phyloP scores from a whole-genome alignment of 2,113 vertebrate genomes.

The Thomomys bottae region DNA sequence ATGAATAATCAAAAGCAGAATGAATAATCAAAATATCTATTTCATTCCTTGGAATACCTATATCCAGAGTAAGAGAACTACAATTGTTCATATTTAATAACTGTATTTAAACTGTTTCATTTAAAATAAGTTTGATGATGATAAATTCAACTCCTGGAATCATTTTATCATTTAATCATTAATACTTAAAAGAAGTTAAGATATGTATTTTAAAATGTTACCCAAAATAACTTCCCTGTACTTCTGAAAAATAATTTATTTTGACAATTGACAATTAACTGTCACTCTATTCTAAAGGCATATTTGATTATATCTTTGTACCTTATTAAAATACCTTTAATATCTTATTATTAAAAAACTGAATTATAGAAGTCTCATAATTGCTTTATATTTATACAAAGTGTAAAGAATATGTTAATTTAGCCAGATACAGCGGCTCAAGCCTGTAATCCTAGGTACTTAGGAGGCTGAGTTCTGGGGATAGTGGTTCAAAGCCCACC shows the following conservation, averaged over 20 bases:
- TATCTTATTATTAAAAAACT: not conserved
- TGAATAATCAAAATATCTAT: not conserved
- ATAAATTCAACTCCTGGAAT: not conserved
- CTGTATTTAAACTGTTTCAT: not conserved
- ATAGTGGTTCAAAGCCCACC: too few species aligned
- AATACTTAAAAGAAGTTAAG: not conserved
- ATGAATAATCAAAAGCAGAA: not conserved
- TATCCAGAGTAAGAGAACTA: not conserved
- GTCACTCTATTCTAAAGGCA: not conserved
- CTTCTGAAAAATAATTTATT: not conserved
- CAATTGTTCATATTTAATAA: not conserved
- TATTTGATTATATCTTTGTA: constrained; percentile 21
- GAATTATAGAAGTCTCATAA: not conserved
- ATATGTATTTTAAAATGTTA: constrained; percentile 3
- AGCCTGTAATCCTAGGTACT: too few species aligned
- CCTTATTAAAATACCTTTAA: too few species aligned
- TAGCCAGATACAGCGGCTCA: too few species aligned
- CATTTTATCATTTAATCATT: too few species aligned
- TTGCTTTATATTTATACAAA: constrained; percentile 27
- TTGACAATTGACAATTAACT: not conserved
- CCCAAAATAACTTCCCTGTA: not conserved
- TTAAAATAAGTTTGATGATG: not conserved
- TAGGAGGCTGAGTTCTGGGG: too few species aligned
- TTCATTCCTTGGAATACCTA: not conserved
- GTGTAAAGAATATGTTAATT: constrained; percentile 33